Conservation (phyloP, 2,888 invertebrate genomes). For the Bugulina stolonifera region DNA sequence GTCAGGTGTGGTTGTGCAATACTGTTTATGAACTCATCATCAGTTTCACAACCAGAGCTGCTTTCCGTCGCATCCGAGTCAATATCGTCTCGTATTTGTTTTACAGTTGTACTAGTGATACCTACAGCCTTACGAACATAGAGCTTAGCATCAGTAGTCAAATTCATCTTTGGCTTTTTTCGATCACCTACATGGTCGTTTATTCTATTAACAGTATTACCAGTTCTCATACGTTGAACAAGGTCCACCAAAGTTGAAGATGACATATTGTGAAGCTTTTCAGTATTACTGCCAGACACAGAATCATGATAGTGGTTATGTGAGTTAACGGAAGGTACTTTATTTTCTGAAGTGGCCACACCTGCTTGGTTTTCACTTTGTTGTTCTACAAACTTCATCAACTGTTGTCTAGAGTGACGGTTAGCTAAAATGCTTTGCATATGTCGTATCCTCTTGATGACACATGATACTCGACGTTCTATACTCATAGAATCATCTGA, state of each 20-base stretch:
- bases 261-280: slow-evolving; percentile 41
- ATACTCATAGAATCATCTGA: too few relatives aligned
- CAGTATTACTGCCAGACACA: neutral
- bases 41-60: slow-evolving; percentile 88
- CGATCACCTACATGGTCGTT: too few relatives aligned
- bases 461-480: neutral
- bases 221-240: slow-evolving; percentile 54
- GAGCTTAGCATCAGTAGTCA: too few relatives aligned
- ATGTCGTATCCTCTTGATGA: slow-evolving; percentile 61
- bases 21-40: slow-evolving; percentile 64
- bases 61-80: slow-evolving; percentile 91
- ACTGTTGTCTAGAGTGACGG: slow-evolving; percentile 72
- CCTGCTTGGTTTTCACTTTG: neutral
- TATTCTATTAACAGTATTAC: neutral
- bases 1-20: too few relatives aligned
- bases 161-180: too few relatives aligned
- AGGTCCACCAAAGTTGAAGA: slow-evolving; percentile 60
- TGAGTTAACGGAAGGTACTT: neutral
- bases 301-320: neutral
- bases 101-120: slow-evolving; percentile 59
- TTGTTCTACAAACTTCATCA: slow-evolving; percentile 66
- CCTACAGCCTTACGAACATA: slow-evolving; percentile 59
- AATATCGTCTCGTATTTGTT: slow-evolving; percentile 67
- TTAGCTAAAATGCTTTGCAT: slow-evolving; percentile 71
- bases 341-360: neutral